Evolutionary conservation across 2,113 vertebrate genomes (phyloP).

Genomic region (Mormyrus iriodes): DNA sequence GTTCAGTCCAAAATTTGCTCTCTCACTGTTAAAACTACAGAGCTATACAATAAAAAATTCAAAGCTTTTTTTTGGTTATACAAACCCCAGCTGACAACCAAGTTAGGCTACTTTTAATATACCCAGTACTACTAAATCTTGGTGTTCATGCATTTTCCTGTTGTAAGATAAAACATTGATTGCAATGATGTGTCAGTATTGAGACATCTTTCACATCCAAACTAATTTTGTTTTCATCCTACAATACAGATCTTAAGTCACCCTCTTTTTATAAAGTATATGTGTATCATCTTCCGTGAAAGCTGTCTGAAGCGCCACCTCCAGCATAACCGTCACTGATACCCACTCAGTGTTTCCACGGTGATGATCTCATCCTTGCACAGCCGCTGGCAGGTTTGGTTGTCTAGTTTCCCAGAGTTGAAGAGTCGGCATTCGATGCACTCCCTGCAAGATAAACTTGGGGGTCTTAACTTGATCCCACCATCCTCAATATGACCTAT

Average conservation of each 20-base stretch:
- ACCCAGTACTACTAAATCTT: neutral
- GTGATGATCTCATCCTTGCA: slow-evolving; percentile 88
- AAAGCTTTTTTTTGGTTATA: neutral
- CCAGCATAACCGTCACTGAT: no score
- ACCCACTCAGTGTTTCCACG: slow-evolving; percentile 79
- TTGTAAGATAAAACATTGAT: neutral
- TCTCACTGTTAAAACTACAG: neutral
- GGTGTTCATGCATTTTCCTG: neutral
- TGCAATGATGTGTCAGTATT: neutral
- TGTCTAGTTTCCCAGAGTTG: slow-evolving; percentile 77
- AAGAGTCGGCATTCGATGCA: slow-evolving; percentile 89
- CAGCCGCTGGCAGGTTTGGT: slow-evolving; percentile 86
- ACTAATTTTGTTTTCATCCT: neutral
- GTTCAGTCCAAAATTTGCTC: neutral
- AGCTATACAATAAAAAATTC: neutral
- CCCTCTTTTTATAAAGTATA: neutral
- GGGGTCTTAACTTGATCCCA: neutral
- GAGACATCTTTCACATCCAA: neutral
- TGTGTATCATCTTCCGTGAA: neutral
- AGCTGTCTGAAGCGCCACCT: neutral
- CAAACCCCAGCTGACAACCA: neutral
- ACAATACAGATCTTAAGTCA: neutral
- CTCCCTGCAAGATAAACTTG: slow-evolving; percentile 60
- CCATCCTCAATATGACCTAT: neutral
- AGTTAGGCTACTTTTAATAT: neutral